Evolutionary conservation across 2,113 vertebrate species (phyloP).

Genomic region (Phaethornis superciliosus): DNA sequence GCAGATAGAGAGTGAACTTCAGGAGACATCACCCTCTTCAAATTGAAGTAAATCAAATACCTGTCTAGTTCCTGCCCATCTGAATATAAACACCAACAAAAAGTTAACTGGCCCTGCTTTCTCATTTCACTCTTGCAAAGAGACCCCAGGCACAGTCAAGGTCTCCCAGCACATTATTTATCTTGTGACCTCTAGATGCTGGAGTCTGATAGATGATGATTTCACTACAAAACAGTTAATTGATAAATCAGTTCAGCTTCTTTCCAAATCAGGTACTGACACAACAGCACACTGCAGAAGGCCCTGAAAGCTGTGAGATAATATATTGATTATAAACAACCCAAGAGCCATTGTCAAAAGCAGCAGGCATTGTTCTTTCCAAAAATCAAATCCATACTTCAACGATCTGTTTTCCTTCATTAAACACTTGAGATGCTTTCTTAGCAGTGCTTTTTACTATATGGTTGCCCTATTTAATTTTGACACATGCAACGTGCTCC

Average conservation of each 20-base stretch:
- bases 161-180: slow-evolving; percentile 56
- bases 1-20: not conserved
- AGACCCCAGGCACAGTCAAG: slow-evolving; percentile 19
- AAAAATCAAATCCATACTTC: slow-evolving; percentile 55
- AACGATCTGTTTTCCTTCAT: slow-evolving; percentile 60
- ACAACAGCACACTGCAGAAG: not conserved
- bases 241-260: slow-evolving; percentile 47
- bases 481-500: slow-evolving; percentile 12
- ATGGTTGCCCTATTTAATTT: not conserved
- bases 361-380: slow-evolving; percentile 41
- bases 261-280: slow-evolving; percentile 14
- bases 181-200: slow-evolving; percentile 51
- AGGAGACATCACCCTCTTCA: not conserved
- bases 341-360: slow-evolving; percentile 33
- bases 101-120: not conserved
- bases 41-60: not conserved
- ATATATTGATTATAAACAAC: slow-evolving; percentile 38
- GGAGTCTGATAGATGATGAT: slow-evolving; percentile 66
- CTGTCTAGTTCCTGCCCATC: not conserved
- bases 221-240: slow-evolving; percentile 61
- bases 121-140: not conserved
- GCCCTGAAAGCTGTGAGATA: not conserved
- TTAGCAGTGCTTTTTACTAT: slow-evolving; percentile 7
- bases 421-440: slow-evolving; percentile 56
- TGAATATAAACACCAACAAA: not conserved